Base-by-base conservation (phyloP, 2,888 invertebrate species). In the Agonopterix subpropinquella region DNA sequence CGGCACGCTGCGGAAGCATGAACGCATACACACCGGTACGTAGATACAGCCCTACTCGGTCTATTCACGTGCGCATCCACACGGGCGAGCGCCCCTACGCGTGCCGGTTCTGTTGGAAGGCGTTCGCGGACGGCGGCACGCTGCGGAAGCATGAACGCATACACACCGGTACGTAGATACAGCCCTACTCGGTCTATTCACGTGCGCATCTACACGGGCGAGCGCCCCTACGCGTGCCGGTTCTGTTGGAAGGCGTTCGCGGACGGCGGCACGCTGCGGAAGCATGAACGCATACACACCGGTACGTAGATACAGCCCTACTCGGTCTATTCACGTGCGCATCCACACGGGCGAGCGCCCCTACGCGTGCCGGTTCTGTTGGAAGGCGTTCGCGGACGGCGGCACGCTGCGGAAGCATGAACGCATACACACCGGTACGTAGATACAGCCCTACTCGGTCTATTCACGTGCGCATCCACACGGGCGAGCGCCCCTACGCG, bases 171-270 rank as follows among this genome's bases (percentile, higher is more conserved):
- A 56, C 36, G 45, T 43, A 18, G 18, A 18, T 18, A 4, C 18
- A 18, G 18, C 18, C 18, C 18, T 18, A 18, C 4, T 18, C 4
- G 2, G 18, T 18, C 18, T n/a, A 96, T 96, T 61, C 96, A 96
- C 77, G 92, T 95, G 46, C 91, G 96, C 44, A 95, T 96, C 58
- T 95, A 96, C 70, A 96, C 96, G 0, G 95, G 93, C 3, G 96
- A 96, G 73, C 88, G 95, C 41, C 96, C 95, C 0, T 96, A 96
- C 65, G 95, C 94, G 0, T 96, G 96, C 69, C 90, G 94, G 8
- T 96, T 93, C 77, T 96, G 96, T 70, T 95, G 95, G 95, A 96
- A 96, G 71, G 95, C 95, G 0, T 96, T 96, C 72, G 96, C 96
- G 0, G 96, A 96, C 73, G 96, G 96, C 41, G 96, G 96, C 18